Evolutionary conservation across 2,113 vertebrate species (phyloP).

Genomic region (Rhynchomys soricoides): DNA sequence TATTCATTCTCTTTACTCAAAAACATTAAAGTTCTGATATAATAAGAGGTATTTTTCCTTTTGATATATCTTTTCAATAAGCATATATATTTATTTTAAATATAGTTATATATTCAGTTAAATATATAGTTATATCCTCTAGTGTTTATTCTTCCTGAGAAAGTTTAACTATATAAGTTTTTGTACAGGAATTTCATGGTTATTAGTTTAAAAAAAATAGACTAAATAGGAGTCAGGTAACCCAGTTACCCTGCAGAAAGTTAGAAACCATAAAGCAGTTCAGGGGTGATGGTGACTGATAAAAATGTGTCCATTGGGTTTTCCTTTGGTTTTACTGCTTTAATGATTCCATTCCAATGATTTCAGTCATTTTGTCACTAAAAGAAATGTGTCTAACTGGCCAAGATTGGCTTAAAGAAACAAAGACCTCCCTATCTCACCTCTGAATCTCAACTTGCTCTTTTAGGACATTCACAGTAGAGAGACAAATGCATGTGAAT

Average conservation of each 20-base stretch:
- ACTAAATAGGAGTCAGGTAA: background rate
- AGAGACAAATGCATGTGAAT: background rate
- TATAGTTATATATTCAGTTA: background rate
- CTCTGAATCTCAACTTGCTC: background rate
- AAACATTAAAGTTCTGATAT: constrained; percentile 32
- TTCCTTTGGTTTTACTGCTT: background rate
- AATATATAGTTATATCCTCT: background rate
- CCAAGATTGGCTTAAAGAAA: background rate
- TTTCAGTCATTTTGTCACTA: constrained; percentile 12
- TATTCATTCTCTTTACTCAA: constrained; percentile 31
- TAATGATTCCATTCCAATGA: background rate
- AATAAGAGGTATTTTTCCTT: constrained; percentile 30
- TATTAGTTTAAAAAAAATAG: constrained; percentile 30
- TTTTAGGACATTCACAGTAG: background rate
- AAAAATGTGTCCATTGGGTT: background rate
- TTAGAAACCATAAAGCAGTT: background rate
- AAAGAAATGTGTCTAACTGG: background rate
- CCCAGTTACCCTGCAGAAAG: background rate
- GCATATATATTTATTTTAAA: constrained; percentile 21
- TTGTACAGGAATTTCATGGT: background rate
- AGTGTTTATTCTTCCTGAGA: constrained; percentile 9
- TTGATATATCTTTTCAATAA: constrained; percentile 31
- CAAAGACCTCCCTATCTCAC: background rate
- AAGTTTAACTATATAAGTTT: constrained; percentile 32
- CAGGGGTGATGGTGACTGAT: background rate